Base-by-base conservation (phyloP, 2,888 invertebrate species). In the Caenorhabditis doughertyi region DNA sequence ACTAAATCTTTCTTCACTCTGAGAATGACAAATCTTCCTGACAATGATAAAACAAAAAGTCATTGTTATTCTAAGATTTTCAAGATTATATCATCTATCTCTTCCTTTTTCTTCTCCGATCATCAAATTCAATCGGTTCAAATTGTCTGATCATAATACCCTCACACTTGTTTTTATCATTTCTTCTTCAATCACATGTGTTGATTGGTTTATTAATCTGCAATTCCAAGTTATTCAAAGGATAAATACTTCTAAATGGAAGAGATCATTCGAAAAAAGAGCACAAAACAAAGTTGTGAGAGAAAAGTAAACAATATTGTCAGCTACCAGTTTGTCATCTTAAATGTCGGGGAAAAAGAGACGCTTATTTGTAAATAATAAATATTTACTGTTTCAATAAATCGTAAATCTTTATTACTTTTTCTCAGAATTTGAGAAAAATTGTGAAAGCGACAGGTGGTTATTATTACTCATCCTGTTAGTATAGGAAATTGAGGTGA, bases 331-430 rank as follows among this genome's bases (percentile, higher is more conserved):
- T 76, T 67, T 51, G 65, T 65, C 62, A 53, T 25, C 47, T 25
- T 18, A 39, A 53, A 42, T 53, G 62, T 21, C 32, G 56, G 47
- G 16, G 23, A 25, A 18, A 35, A 35, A 13, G 62, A 44, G 49
- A 35, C 70, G 67, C 47, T 39, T 27, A 27, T 21, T 32, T 55
- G 65, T 65, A 76, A 76, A 68, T 67, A 68, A 56, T 76, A 76
- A 76, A 76, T 76, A 76, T 76, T 76, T 68, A 68, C 67, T 51
- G 29, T 67, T 67, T 76, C 51, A 55, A 73, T 29, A 72, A 53
- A 60, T 60, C 39, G 56, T 44, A 60, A 42, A 42, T 42, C 16
- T 35, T 7, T 13, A 55, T 55, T 55, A 32, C 49, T 21, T 47
- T 55, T 55, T 68, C 68, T 29, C 7, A 23, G 68, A 68, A 68